Evolutionary conservation across 2,888 invertebrate genomes (phyloP), one percentile per base, ranked within the genome.

Genomic region (Meiosimyza platycephala): DNA sequence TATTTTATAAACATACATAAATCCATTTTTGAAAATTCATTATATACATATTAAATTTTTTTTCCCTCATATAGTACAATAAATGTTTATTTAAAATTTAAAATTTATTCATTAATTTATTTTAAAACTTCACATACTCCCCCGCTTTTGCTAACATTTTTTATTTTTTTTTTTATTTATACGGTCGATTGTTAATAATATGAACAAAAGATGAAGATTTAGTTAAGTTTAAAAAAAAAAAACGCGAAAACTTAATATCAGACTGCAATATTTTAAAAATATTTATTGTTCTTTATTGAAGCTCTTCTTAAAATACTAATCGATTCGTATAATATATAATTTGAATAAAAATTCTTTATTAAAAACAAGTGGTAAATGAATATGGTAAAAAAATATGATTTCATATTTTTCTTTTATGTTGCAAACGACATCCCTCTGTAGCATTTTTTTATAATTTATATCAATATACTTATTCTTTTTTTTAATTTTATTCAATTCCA

Each of bases 291-390:
- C 7, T 40, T 9, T 40, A 7, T 40, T 40, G 5, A 40, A 40
- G 40, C 40, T 40, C 40, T 40, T 40, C 40, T 9, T 40, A 40
- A 40, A 80, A 80, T 81, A 82, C 82, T 83, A 82, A 83, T 83
- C 82, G 82, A 82, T 82, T 83, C 82, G 80, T 81, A 82, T 79
- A 73, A 71, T 74, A 68, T 72, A 28, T 71, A 66, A 16, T 71
- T 62, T 70, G 9, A 40, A 40, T 59, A 18, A 66, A 60, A 40
- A 33, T 22, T 68, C 55, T 40, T 28, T 55, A 15, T 54, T 18
- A 54, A 54, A 48, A 48, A 55, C 52, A 33, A 62, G 62, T 71
- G 54, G 54, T 52, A 40, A 51, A 70, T 18, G n/a, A n/a, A n/a
- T n/a, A n/a, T n/a, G 47, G 57, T 28, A 52, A 22, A 72, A 15